phyloP scores from a whole-genome alignment of 2,113 vertebrate genomes.

The Lepus europaeus region DNA sequence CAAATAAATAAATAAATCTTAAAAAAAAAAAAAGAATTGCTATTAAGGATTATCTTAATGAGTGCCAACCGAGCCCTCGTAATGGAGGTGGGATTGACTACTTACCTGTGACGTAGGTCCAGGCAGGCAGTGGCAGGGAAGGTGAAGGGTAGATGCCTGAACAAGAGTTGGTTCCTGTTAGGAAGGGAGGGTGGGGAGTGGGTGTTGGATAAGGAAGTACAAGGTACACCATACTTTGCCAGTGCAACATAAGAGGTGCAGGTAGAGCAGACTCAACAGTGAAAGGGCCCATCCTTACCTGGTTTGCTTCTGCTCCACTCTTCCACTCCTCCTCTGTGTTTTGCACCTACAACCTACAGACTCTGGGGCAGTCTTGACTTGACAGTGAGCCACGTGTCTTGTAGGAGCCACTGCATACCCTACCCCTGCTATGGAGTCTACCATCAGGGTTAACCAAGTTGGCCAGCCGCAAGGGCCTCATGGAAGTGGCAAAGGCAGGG shows the following conservation, averaged over 20 bases:
- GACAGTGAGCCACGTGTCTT: no score
- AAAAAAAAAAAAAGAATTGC: not conserved
- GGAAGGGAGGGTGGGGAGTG: not conserved
- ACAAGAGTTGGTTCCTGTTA: not conserved
- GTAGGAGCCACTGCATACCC: not conserved
- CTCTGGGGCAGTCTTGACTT: not conserved
- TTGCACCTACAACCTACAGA: not conserved
- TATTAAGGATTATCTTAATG: not conserved
- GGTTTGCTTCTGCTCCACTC: not conserved
- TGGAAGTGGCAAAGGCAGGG: not conserved
- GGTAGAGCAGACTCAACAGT: not conserved
- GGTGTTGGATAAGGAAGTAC: not conserved
- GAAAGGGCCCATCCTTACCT: not conserved
- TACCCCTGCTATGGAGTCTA: not conserved
- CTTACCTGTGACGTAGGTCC: not conserved
- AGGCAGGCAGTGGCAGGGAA: not conserved
- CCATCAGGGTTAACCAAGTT: not conserved
- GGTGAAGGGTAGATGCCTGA: not conserved
- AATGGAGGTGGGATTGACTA: not conserved
- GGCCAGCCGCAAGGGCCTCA: not conserved
- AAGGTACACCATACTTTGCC: not conserved
- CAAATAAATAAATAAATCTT: no score
- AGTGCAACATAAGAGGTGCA: not conserved
- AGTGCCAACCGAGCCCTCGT: not conserved
- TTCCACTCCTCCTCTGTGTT: not conserved